phyloP scores from a whole-genome alignment of 2,113 vertebrate genomes.

The Catharus fuscescens region DNA sequence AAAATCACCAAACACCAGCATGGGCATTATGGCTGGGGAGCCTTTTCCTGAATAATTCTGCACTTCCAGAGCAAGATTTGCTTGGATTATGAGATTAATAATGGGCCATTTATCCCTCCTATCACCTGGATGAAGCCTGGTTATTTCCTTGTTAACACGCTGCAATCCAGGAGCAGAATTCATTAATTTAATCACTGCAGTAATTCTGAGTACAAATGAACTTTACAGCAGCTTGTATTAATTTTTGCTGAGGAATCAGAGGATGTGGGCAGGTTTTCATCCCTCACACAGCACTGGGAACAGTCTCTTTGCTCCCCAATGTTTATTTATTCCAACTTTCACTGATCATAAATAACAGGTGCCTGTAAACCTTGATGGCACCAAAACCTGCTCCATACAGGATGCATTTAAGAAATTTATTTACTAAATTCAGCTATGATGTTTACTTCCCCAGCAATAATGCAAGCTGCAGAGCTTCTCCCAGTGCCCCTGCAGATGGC shows the following conservation, averaged over 20 bases:
- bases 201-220: neutral
- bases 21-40: rapidly evolving
- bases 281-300: neutral
- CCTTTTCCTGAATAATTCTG: neutral
- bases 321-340: neutral
- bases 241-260: neutral
- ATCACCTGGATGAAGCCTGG: neutral
- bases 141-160: neutral
- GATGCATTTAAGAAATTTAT: neutral
- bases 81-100: neutral
- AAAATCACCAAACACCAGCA: neutral
- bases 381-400: neutral
- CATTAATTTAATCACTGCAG: neutral
- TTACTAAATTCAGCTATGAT: neutral
- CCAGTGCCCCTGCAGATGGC: neutral
- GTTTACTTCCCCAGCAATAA: neutral
- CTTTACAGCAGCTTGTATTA: neutral
- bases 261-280: neutral
- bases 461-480: neutral
- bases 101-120: neutral
- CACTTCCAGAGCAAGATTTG: neutral
- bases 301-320: neutral
- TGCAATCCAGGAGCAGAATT: neutral
- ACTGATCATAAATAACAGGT: neutral
- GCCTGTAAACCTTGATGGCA: neutral